A percentile compares a stretch with the other conserved stretches of the same genome.
Conservation (phyloP, 2,113 vertebrate genomes). For the Carassius carassius region DNA sequence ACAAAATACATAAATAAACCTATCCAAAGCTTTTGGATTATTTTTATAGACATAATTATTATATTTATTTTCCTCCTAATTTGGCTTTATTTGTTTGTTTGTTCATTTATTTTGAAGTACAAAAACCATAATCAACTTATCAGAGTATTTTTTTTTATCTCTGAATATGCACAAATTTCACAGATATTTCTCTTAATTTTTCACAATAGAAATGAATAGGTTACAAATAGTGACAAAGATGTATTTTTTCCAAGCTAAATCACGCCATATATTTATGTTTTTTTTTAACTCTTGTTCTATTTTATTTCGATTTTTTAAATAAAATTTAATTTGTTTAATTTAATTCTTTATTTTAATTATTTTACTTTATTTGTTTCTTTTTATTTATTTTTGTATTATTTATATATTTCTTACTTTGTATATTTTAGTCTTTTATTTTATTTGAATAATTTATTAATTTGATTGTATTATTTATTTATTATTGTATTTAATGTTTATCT, state of each 20-base stretch:
- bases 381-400: no score
- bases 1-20: background rate
- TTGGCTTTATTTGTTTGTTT: background rate
- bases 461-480: no score
- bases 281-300: background rate
- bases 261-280: background rate
- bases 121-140: background rate
- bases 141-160: background rate
- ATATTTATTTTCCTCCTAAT: background rate
- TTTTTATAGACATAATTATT: background rate
- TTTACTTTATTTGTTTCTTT: no score
- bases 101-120: background rate
- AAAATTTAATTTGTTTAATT: no score
- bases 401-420: no score
- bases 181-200: background rate
- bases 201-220: background rate
- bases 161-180: background rate
- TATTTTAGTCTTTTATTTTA: no score
- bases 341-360: no score
- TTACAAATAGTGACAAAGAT: background rate
- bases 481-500: no score
- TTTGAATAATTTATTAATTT: no score
- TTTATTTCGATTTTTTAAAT: no score
- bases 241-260: background rate
- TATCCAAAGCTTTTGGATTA: background rate